Evolutionary conservation across 1,140 invertebrate species (phyloP).

Genomic region (Leucophenga varia): DNA sequence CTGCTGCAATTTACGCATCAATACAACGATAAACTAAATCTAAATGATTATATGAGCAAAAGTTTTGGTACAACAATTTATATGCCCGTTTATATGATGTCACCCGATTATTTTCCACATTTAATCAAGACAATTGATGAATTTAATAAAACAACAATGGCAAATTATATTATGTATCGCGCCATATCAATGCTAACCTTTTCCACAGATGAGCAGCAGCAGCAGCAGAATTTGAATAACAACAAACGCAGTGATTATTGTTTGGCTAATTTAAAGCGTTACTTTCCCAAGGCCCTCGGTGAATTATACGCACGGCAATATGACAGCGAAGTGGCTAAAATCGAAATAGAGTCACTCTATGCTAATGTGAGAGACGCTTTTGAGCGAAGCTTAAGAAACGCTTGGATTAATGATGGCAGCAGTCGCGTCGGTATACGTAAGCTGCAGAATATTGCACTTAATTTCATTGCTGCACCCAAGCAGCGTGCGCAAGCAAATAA

Average conservation of each 20-base stretch:
- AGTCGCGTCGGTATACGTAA: slow-evolving; percentile 31
- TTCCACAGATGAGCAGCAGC: slow-evolving; percentile 26
- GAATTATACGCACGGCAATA: slow-evolving; percentile 36
- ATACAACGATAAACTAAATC: slow-evolving; percentile 23
- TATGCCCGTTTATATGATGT: slow-evolving; percentile 43
- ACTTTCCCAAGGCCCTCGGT: slow-evolving; percentile 33
- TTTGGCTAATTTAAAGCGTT: slow-evolving; percentile 19
- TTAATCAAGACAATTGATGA: slow-evolving; percentile 29
- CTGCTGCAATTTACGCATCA: slow-evolving; percentile 21
- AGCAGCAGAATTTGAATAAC: too few relatives aligned
- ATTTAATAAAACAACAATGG: slow-evolving; percentile 31
- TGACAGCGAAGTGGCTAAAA: slow-evolving; percentile 12
- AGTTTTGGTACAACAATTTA: slow-evolving; percentile 23
- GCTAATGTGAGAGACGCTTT: slow-evolving; percentile 26
- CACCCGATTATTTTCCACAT: slow-evolving; percentile 34
- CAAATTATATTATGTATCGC: slow-evolving; percentile 49
- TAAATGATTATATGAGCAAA: slow-evolving; percentile 25
- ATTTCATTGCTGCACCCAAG: slow-evolving; percentile 21
- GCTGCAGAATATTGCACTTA: slow-evolving; percentile 21
- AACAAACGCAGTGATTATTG: slow-evolving; percentile 25
- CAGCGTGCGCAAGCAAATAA: slow-evolving; percentile 15
- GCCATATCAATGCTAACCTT: slow-evolving; percentile 32
- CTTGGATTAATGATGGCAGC: slow-evolving; percentile 39
- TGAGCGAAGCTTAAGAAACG: slow-evolving; percentile 24
- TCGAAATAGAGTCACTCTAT: slow-evolving; percentile 18